Evolutionary conservation across 2,888 invertebrate genomes (phyloP), one percentile per base, ranked within the genome.

Genomic region (Hartigia nigra): DNA sequence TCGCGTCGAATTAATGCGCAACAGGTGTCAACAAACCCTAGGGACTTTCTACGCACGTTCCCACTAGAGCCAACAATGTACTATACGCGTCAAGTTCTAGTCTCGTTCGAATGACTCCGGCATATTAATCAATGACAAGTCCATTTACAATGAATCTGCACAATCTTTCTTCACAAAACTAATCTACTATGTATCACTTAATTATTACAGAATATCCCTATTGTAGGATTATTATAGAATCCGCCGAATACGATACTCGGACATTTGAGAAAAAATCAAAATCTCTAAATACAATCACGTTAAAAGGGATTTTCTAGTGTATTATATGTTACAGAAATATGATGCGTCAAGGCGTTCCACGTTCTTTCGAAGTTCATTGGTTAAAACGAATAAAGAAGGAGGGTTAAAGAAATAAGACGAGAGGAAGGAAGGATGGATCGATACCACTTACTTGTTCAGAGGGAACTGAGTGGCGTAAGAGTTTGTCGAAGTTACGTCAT

Each of bases 1-100:
- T 84, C 82, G 83, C 86, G 85, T 88, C 85, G 87, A 88, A 89
- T 89, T 88, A 88, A 88, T 85, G 87, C 82, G 89, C 89, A 90
- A 89, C 90, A 89, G 88, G 90, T 89, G 86, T 82, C 85, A 55
- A 55, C 82, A 31, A 72, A 32, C 72, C 72, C 72, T 34, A 31
- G 72, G 34, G 72, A 72, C 31, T 72, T 72, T 72, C 72, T 72
- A 72, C 72, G 31, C 72, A 31, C 72, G 32, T 72, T 32, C 34
- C 72, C 34, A 72, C 72, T 55, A 55, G 23, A 55, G 55, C 55
- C 55, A 55, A 55, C 55, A 23, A 23, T 14, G 55, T 55, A 55
- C 55, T 55, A 9, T 23, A 23, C 55, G 55, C 23, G 55, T 55
- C 55, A 55, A 55, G 9, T 55, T 55, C 55, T 55, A 55, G 9